Evolutionary conservation across 2,888 invertebrate genomes (phyloP).

Genomic region (Lampropteryx suffumata): DNA sequence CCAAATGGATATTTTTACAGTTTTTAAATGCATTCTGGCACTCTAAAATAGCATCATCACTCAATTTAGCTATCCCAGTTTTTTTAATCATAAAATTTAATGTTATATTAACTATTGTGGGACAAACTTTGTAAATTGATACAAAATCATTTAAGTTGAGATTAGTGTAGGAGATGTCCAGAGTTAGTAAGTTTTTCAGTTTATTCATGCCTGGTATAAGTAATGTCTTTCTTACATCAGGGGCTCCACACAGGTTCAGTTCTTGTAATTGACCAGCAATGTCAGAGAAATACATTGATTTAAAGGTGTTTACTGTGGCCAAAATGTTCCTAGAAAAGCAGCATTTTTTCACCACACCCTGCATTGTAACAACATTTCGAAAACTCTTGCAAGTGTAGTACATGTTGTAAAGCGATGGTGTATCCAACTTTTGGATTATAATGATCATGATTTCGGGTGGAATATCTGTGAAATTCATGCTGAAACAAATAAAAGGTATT

Average conservation of each 20-base stretch:
- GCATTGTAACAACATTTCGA: constrained; percentile 45
- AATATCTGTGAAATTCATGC: constrained; percentile 43
- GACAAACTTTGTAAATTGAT: constrained; percentile 53
- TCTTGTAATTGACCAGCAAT: constrained; percentile 51
- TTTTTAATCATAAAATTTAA: constrained; percentile 55
- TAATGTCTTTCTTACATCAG: constrained; percentile 51
- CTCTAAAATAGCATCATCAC: constrained; percentile 35
- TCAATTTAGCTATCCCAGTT: constrained; percentile 25
- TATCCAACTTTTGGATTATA: constrained; percentile 56
- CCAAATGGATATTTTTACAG: constrained; percentile 60
- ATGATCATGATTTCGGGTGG: constrained; percentile 67
- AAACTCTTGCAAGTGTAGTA: constrained; percentile 49
- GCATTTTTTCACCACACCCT: constrained; percentile 49
- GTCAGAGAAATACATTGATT: constrained; percentile 51
- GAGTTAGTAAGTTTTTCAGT: constrained; percentile 50
- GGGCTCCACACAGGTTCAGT: constrained; percentile 57
- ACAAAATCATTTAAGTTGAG: constrained; percentile 57
- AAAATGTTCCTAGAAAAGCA: constrained; percentile 51
- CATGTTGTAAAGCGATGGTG: constrained; percentile 47
- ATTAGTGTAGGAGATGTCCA: constrained; percentile 65
- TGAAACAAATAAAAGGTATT: constrained; percentile 30
- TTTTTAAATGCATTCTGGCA: constrained; percentile 57
- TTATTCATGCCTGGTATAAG: constrained; percentile 50
- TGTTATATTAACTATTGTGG: constrained; percentile 56
- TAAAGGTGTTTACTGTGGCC: constrained; percentile 54